These are phyloP conservation scores for Saimiri boliviensis DNA, from an alignment of 2,113 vertebrate genomes.

Conservation along the genomic window DNA sequence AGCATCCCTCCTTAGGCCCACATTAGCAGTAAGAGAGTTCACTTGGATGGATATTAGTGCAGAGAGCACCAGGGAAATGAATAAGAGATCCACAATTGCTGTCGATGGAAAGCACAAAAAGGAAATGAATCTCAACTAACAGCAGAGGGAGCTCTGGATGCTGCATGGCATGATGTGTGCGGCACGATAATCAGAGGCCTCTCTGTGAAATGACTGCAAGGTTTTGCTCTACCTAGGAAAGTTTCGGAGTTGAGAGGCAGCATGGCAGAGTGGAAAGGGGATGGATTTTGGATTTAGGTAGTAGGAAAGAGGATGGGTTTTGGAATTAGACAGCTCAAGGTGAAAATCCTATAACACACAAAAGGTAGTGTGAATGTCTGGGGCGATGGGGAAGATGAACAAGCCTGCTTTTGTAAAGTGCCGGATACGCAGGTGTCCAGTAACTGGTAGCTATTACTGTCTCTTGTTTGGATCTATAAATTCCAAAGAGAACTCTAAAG, in stretches of 20 bases:
- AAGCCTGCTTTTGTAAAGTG: background rate
- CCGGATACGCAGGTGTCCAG: background rate
- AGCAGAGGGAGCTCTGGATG: background rate
- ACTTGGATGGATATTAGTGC: background rate
- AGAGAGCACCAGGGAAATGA: background rate
- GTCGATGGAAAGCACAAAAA: background rate
- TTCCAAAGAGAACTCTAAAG: background rate
- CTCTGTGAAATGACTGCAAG: background rate
- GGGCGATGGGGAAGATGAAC: background rate
- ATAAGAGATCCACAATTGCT: background rate
- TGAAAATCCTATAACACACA: background rate
- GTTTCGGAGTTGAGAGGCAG: background rate
- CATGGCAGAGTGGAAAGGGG: background rate
- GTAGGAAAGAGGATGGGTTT: background rate
- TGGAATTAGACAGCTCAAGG: background rate
- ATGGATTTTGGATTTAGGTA: background rate
- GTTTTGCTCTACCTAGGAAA: background rate
- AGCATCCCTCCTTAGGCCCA: background rate
- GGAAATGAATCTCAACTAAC: background rate
- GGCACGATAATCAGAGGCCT: background rate
- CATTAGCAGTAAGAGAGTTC: constrained; percentile 13
- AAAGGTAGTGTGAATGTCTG: background rate
- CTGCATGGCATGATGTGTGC: fast-evolving
- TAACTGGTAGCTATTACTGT: background rate
- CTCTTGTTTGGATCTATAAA: background rate